Evolutionary conservation across 1,140 invertebrate species (phyloP), one percentile per base, ranked within the genome.

Genomic region (Chelonus insularis): DNA sequence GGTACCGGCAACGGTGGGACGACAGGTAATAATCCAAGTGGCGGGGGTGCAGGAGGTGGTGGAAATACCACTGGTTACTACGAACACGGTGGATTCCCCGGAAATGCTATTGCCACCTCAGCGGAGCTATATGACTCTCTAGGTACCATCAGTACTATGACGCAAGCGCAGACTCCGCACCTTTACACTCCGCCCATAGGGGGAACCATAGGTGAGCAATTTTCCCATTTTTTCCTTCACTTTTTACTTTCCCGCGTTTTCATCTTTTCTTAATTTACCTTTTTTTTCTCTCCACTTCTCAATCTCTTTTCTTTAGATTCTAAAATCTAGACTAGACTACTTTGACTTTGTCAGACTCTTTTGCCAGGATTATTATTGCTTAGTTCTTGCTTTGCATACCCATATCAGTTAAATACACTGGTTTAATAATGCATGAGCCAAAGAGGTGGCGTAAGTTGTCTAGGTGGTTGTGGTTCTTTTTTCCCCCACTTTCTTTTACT

Each of bases 141-240:
- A 68, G 77, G 80, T 68, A 86, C 85, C 71, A 88, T 90, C 76
- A 87, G 86, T 65, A 88, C 88, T 25, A 91, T 91, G 85, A 88
- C 87, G 65, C 89, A 90, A 75, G 80, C 87, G 62, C 87, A 88
- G 72, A 86, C 82, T 71, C 71, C 83, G 67, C 85, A 89, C 68
- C 82, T 91, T n/a, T 92, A 92, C 77, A 89, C 89, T 56, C 87
- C 88, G 63, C 88, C 89, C 62, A 85, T 91, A 70, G 88, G 87
- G 68, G 85, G 88, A 64, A 86, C 88, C 62, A 82, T 91, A 80
- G 89, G 89, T 90, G 80, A 86, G 84, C 81, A 57, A 29, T 57
- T 64, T 62, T 55, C 56, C n/a, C 52, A 14, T 64, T 58, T 62
- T 43, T 61, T 3, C 29, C 48, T 9, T 34, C 57, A 51, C 34